Base-by-base conservation (phyloP, 2,888 invertebrate species). In the Smittia aterrima region DNA sequence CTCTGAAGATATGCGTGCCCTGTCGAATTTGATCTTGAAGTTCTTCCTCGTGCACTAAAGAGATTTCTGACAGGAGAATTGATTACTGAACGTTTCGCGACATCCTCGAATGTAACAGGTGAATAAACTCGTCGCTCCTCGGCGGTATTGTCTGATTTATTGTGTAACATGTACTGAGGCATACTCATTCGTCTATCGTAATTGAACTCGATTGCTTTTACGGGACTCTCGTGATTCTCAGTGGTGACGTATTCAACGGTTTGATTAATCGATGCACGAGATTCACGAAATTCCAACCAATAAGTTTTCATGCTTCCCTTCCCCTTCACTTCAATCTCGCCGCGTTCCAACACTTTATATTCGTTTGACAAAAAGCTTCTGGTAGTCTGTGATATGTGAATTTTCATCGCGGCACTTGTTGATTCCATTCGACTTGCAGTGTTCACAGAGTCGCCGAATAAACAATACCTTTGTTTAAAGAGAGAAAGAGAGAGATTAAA, bases 381-480 rank as follows among this genome's bases (percentile, higher is more conserved):
- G 0, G 96, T 96, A 0, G 92, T 90, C 81, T 96, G 91, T 1
- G 97, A 96, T 79, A 98, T 93, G 81, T 98, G 97, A 76, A 98
- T 92, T 82, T 93, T 92, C 93, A 96, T 96, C 0, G 96, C 91
- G 79, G 92, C 90, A 76, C 95, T 93, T 0, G 94, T 94, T 0
- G 94, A 93, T 81, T 96, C 96, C 95, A 97, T 95, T 38, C 94
- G 85, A 0, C 94, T 93, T 0, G 96, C 96, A 0, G 93, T 94
- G 79, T 94, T 94, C 0, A 96, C 96, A 0, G 93, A 92, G 80
- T 95, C 95, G 0, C 96, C 96, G 79, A 96, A 96, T 0, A 93
- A 85, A 78, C 93, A 93, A 82, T 91, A 92, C 41, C 77, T 77
- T 20, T 22, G 62, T 32, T 32, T n/a, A n/a, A n/a, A n/a, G n/a